These are phyloP conservation scores for Parotocinclus haroldoi DNA, from an alignment of 2,797 vertebrate species.

Conservation along the genomic window DNA sequence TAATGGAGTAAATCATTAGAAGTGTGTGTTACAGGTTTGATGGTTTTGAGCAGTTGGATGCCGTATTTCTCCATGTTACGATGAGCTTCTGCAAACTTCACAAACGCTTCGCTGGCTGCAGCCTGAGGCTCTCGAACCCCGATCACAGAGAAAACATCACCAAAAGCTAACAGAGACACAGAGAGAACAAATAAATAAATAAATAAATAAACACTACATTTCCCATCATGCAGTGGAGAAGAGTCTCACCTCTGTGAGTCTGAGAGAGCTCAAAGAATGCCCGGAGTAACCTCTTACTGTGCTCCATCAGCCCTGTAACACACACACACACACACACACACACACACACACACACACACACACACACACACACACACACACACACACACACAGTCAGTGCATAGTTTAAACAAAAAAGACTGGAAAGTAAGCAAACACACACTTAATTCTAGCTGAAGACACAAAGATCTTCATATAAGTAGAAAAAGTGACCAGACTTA, in stretches of 20 bases:
- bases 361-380: too few species aligned
- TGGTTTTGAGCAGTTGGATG: conserved; percentile 92
- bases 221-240: neutral
- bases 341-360: conserved; percentile 3
- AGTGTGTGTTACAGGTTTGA: conserved; percentile 97
- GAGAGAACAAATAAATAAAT: neutral
- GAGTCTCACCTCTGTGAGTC: conserved; percentile 86
- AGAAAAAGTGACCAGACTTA: too few species aligned
- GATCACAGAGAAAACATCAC: conserved; percentile 96
- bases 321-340: too few species aligned
- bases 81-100: conserved; percentile 96
- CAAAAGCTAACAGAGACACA: conserved; percentile 76
- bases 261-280: conserved; percentile 98
- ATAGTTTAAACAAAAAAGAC: too few species aligned
- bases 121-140: conserved; percentile 95
- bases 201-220: neutral
- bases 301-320: conserved; percentile 88
- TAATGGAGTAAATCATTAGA: too few species aligned
- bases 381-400: neutral
- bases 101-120: conserved; percentile 93
- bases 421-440: too few species aligned
- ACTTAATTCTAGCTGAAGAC: too few species aligned
- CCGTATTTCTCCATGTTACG: conserved; percentile 97
- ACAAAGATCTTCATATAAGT: too few species aligned
- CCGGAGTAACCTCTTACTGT: conserved; percentile 90